Conservation (phyloP, 2,113 vertebrate species). For the Deroptyus accipitrinus region DNA sequence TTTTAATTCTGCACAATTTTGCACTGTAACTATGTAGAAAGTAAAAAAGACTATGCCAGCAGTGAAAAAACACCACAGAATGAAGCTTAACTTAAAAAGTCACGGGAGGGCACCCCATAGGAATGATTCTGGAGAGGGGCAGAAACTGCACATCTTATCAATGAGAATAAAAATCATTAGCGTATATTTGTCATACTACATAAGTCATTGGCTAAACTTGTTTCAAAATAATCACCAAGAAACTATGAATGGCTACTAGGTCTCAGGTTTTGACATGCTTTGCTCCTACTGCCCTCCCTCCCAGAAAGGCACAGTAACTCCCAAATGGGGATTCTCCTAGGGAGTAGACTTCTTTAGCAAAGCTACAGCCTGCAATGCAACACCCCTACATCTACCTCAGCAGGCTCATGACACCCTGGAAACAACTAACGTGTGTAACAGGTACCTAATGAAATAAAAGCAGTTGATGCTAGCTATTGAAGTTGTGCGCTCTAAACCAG, state of each 20-base stretch:
- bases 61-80: background rate
- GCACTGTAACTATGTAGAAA: background rate
- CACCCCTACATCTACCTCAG: too few relatives aligned
- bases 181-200: background rate
- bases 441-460: background rate
- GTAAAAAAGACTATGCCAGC: background rate
- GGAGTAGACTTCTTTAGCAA: background rate
- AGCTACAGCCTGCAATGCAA: background rate
- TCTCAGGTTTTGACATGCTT: background rate
- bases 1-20: background rate
- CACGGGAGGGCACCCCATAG: rapidly evolving
- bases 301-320: background rate
- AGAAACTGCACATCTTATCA: background rate
- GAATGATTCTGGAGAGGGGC: background rate
- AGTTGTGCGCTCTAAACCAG: background rate
- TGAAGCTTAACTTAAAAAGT: background rate
- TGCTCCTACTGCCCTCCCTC: background rate
- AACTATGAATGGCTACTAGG: background rate
- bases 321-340: rapidly evolving
- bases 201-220: background rate
- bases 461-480: background rate
- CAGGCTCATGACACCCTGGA: background rate
- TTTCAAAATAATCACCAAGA: background rate
- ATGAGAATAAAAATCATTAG: background rate
- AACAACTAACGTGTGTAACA: background rate